A percentile compares a stretch with the other conserved stretches of the same genome.
Evolutionary conservation across 2,888 invertebrate species (phyloP).

Genomic region (Tenthredo amoena): DNA sequence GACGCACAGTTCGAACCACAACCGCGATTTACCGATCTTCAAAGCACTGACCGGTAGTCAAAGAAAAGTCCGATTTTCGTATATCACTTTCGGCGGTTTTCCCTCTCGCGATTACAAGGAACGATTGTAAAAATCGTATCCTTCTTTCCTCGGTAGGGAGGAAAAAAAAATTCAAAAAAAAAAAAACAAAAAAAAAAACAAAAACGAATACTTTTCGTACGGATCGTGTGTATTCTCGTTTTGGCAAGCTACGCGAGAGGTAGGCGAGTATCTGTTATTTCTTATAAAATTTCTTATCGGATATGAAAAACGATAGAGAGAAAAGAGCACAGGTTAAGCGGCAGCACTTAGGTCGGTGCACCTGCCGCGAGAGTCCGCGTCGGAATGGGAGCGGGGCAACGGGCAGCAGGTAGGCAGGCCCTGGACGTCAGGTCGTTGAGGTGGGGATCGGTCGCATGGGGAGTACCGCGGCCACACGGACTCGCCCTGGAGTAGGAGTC

Average conservation of each 20-base stretch:
- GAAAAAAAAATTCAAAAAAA: neutral
- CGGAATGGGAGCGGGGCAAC: constrained; percentile 77
- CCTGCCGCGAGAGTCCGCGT: constrained; percentile 78
- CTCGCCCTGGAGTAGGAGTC: constrained; percentile 28
- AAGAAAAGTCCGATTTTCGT: too few species aligned
- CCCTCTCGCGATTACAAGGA: too few species aligned
- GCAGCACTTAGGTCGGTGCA: constrained; percentile 76
- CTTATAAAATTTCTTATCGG: neutral
- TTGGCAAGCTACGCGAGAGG: too few species aligned
- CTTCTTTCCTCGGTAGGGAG: neutral
- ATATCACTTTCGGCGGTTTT: too few species aligned
- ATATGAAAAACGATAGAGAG: neutral
- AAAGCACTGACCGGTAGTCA: too few species aligned
- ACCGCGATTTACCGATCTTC: too few species aligned
- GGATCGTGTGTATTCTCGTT: neutral
- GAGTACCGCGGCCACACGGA: constrained; percentile 45
- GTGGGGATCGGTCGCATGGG: constrained; percentile 77
- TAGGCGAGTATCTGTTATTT: neutral
- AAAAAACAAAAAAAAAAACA: too few species aligned
- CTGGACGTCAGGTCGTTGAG: constrained; percentile 75
- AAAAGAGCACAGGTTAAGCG: constrained; percentile 47
- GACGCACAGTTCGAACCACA: too few species aligned
- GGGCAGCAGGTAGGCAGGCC: constrained; percentile 78
- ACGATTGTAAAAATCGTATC: neutral
- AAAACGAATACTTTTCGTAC: neutral